Evolutionary conservation across 2,888 invertebrate genomes (phyloP).

Genomic region (Diloba caeruleocephala): DNA sequence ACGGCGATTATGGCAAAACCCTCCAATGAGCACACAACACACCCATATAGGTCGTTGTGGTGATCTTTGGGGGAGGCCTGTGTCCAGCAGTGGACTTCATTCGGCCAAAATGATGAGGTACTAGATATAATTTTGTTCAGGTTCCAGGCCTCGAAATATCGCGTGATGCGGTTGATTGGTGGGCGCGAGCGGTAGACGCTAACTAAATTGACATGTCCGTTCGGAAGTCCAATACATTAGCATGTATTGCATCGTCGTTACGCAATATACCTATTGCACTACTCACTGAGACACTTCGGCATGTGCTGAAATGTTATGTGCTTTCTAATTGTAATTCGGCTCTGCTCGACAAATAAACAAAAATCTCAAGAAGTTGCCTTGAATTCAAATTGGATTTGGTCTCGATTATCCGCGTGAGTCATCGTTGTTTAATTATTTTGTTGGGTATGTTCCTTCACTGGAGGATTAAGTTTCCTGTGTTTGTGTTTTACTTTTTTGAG

Average conservation of each 20-base stretch:
- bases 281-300: constrained; percentile 72
- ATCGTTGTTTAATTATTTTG: constrained; percentile 21
- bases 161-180: constrained; percentile 7
- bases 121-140: not conserved
- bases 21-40: too few relatives aligned
- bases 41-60: too few relatives aligned
- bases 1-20: too few relatives aligned
- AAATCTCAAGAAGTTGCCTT: constrained; percentile 34
- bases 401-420: constrained; percentile 43
- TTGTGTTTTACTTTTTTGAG: too few relatives aligned
- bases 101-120: too few relatives aligned
- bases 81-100: too few relatives aligned
- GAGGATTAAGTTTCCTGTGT: not conserved
- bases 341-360: constrained; percentile 52
- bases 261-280: constrained; percentile 75
- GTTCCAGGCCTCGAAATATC: constrained; percentile 5
- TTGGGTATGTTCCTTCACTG: not conserved
- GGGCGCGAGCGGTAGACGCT: constrained; percentile 48
- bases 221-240: constrained; percentile 83
- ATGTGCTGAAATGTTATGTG: constrained; percentile 72
- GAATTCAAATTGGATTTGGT: constrained; percentile 38
- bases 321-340: constrained; percentile 74
- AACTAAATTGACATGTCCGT: constrained; percentile 75
- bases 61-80: too few relatives aligned
- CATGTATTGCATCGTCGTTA: constrained; percentile 77